Evolutionary conservation across 2,113 vertebrate species (phyloP), one percentile per base, ranked within the genome.

Genomic region (Sorex fumeus): DNA sequence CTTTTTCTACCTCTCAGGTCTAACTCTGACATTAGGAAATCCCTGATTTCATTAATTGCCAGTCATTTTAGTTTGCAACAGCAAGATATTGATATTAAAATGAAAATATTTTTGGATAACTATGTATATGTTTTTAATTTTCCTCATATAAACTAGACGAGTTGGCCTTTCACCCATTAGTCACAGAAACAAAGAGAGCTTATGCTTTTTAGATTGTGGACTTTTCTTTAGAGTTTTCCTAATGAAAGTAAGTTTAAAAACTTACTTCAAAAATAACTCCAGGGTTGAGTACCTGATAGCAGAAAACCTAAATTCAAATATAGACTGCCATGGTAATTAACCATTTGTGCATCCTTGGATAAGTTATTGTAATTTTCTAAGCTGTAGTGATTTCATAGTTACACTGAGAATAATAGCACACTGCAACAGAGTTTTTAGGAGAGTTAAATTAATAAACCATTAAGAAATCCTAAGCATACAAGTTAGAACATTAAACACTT

Each of bases 51-150:
- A 27, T 18, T 30, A 13, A 66, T 75, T 78, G 60, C 15, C 71
- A 91, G 11, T 85, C 10, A 45, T 57, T 71, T 88, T 78, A 53
- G 2, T 7, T 47, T 21, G 2, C 1, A 2, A 1, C 12, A 5
- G 66, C 3, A 66, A 27, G 36, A n/a, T 40, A 78, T 28, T 45
- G 28, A n/a, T 27, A 64, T 74, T 81, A 81, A 90, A 92, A 93
- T 85, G 50, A 32, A 83, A 0, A 69, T 79, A 40, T 75, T 66
- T 88, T 85, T 30, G 3, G 53, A 83, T 72, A 71, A 71, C 83
- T 67, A 81, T 10, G 7, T 66, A 30, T 66, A 60, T 60, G 19
- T 60, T 53, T 53, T 53, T 53, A 53, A 53, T 53, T 16, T 53
- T 64, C 23, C 21, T 13, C 47, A 30, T 6, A n/a, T 21, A 34